Conservation (phyloP, 2,888 invertebrate genomes). For the Brachyopa scutellaris region DNA sequence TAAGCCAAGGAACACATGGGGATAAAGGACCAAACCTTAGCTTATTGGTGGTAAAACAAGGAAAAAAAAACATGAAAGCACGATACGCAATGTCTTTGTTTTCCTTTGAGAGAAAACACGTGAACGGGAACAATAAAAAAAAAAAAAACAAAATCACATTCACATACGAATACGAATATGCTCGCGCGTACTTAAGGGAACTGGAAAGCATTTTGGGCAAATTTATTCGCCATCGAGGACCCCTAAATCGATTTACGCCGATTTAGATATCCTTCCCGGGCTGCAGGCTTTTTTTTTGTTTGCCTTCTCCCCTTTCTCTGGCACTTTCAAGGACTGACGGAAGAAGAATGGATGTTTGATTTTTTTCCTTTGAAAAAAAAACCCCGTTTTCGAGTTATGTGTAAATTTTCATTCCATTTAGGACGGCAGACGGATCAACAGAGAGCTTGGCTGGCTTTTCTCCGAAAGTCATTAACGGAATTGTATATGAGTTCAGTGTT, state of each 20-base stretch:
- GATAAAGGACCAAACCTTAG: background rate
- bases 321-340: background rate
- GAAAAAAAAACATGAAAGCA: too few species aligned
- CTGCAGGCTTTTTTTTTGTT: background rate
- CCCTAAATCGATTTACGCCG: constrained; percentile 49
- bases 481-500: background rate
- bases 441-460: background rate
- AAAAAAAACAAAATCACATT: too few species aligned
- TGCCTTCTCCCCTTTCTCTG: background rate
- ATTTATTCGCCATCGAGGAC: constrained; percentile 36
- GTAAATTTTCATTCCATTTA: constrained; percentile 53
- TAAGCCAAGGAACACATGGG: background rate
- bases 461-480: constrained; percentile 10
- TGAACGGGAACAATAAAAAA: constrained; percentile 13
- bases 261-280: constrained; percentile 1
- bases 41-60: background rate
- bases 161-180: too few species aligned
- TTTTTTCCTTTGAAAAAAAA: background rate
- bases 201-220: constrained; percentile 28
- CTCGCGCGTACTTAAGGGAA: background rate
- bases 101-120: constrained; percentile 22
- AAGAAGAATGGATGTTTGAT: constrained; percentile 2
- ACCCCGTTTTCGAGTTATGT: constrained; percentile 46
- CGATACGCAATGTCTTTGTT: background rate
- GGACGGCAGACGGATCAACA: constrained; percentile 24